These are phyloP conservation scores for Dryomyza anilis DNA, from an alignment of 2,888 invertebrate species.

Conservation along the genomic window DNA sequence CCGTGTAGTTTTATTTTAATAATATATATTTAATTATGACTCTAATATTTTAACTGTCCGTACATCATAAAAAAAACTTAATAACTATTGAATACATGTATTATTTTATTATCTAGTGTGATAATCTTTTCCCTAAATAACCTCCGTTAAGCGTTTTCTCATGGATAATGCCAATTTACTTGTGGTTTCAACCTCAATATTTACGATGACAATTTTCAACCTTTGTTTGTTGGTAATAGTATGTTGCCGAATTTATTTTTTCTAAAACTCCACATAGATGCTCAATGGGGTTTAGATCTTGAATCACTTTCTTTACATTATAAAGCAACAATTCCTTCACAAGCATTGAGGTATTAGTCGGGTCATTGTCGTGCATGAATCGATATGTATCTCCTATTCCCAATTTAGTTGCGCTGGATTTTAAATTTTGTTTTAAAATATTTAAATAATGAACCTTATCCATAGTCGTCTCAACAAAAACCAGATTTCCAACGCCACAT, in stretches of 20 bases:
- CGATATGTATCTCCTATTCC: neutral
- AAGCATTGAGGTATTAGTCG: constrained; percentile 21
- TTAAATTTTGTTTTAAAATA: constrained; percentile 23
- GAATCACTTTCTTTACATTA: constrained; percentile 25
- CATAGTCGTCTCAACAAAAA: constrained; percentile 21
- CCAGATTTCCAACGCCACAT: constrained; percentile 19
- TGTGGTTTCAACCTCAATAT: constrained; percentile 5
- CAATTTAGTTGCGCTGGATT: neutral
- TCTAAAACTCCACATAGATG: too few species aligned
- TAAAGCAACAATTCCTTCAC: constrained; percentile 26
- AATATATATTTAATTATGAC: too few species aligned
- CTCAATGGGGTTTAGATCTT: too few species aligned
- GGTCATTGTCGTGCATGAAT: neutral
- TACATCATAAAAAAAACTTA: too few species aligned
- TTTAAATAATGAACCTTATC: constrained; percentile 14
- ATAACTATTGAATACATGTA: too few species aligned
- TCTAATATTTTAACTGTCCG: too few species aligned
- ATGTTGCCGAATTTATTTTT: constrained; percentile 9
- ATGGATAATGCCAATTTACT: constrained; percentile 15
- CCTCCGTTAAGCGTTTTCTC: constrained; percentile 9
- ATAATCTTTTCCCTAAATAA: too few species aligned
- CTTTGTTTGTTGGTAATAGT: constrained; percentile 11
- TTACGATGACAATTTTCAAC: too few species aligned
- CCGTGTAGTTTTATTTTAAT: too few species aligned
- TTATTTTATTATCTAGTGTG: too few species aligned